Evolutionary conservation across 1,140 invertebrate species (phyloP), one percentile per base, ranked within the genome.

Genomic region (Drosophila parabipectinata): DNA sequence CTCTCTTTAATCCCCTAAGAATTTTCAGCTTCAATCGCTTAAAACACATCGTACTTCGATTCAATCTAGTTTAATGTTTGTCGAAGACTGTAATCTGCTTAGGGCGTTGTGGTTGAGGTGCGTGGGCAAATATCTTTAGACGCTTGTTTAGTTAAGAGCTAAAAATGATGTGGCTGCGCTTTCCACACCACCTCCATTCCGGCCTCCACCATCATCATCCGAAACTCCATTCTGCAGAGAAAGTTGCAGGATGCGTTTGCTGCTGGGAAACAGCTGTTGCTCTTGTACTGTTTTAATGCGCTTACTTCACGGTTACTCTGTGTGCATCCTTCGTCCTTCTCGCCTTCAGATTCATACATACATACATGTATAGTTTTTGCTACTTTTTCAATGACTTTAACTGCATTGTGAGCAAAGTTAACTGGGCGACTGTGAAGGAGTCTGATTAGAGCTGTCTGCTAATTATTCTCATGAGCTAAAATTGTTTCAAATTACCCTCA

Each of bases 221-320:
- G 7, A 18, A 18, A 28, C 41, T 63, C 18, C 53, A 10, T 21
- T n/a, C n/a, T 30, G 59, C 28, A 32, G 52, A 26, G 5, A 45
- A 52, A 47, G 39, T 47, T 50, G 0, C 51, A 15, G 54, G 44
- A 55, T 66, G 41, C 59, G 60, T 37, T 69, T n/a, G 26, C 26
- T 28, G 5, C 14, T 30, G 44, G 28, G 18, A 39, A 57, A 41
- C 68, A 80, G 77, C 77, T 80, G 79, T 83, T 83, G 69, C 79
- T 47, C 51, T 67, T 57, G 67, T 50, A 48, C 64, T 50, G 47
- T 78, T 71, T 69, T 78, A 82, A 82, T 83, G 69, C 63, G 55
- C 62, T 55, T 78, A 57, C 51, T 72, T 48, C 47, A 58, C 48
- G 63, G 56, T 48, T 68, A 21, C 34, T 34, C 21, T 14, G 44